Evolutionary conservation across 1,140 invertebrate genomes (phyloP).

Genomic region (Pectinophora gossypiella): DNA sequence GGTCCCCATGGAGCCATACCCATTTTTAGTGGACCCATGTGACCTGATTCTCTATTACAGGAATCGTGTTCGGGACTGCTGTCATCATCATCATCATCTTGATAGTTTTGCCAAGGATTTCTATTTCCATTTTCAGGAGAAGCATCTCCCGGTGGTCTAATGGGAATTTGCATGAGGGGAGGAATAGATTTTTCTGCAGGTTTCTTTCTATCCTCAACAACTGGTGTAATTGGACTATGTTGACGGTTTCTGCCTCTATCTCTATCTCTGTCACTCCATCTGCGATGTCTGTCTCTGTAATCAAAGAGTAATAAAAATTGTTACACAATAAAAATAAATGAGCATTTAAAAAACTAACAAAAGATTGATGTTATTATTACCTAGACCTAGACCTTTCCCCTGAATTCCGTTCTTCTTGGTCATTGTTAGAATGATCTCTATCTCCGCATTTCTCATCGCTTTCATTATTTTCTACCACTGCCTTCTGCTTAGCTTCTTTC

Average conservation of each 20-base stretch:
- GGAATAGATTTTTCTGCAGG: constrained; percentile 34
- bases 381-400: constrained; percentile 23
- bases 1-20: constrained; percentile 20
- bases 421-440: constrained; percentile 2
- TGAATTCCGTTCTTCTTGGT: constrained; percentile 19
- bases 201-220: constrained; percentile 53
- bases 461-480: constrained; percentile 15
- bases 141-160: constrained; percentile 38
- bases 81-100: constrained; percentile 27
- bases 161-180: constrained; percentile 56
- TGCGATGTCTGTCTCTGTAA: constrained; percentile 43
- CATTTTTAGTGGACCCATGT: constrained; percentile 16
- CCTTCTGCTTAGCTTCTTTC: constrained; percentile 18
- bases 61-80: constrained; percentile 2
- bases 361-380: too few relatives aligned
- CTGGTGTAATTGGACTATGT: constrained; percentile 52
- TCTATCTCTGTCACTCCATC: constrained; percentile 58
- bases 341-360: too few relatives aligned
- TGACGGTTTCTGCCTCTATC: constrained; percentile 40
- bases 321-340: too few relatives aligned
- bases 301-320: not conserved
- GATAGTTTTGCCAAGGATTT: constrained; percentile 10
- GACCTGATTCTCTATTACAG: constrained; percentile 7
- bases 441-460: not conserved
- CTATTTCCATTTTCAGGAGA: constrained; percentile 30